Conservation (phyloP, 2,888 invertebrate genomes). For the Amphipyra tragopoginis region DNA sequence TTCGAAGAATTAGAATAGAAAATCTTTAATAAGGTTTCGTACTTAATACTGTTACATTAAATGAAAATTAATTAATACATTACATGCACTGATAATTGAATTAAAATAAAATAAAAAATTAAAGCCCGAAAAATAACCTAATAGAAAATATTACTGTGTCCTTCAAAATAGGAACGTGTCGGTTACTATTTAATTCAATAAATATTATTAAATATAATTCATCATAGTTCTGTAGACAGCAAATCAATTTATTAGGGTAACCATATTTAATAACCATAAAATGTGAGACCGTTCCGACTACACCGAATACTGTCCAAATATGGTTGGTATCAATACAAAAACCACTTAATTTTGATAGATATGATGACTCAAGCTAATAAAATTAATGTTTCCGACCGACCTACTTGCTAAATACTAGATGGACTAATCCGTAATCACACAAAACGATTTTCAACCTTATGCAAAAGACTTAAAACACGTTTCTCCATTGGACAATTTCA, state of each 20-base stretch:
- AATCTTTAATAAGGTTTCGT: too few relatives aligned
- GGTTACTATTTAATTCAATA: neutral
- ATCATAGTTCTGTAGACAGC: neutral
- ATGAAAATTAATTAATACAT: too few relatives aligned
- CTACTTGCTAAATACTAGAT: conserved; percentile 52
- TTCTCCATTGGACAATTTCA: conserved; percentile 9
- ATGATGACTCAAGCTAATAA: conserved; percentile 60
- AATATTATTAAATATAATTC: conserved; percentile 1
- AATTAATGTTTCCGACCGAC: conserved; percentile 56
- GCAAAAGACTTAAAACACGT: neutral
- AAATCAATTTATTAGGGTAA: conserved; percentile 44
- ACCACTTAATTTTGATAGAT: conserved; percentile 54
- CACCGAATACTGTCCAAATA: conserved; percentile 41
- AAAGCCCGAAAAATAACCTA: too few relatives aligned
- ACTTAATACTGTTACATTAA: too few relatives aligned
- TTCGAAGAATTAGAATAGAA: neutral
- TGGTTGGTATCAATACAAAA: conserved; percentile 49
- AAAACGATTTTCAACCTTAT: conserved; percentile 27
- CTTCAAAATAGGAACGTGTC: neutral
- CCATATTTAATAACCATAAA: conserved; percentile 46
- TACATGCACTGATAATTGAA: too few relatives aligned
- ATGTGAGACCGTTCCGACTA: conserved; percentile 23
- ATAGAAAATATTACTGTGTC: too few relatives aligned
- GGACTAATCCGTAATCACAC: conserved; percentile 5
- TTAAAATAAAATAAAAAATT: too few relatives aligned